These are phyloP conservation scores for Diarsia mendica DNA, from an alignment of 2,888 invertebrate species.

Conservation along the genomic window DNA sequence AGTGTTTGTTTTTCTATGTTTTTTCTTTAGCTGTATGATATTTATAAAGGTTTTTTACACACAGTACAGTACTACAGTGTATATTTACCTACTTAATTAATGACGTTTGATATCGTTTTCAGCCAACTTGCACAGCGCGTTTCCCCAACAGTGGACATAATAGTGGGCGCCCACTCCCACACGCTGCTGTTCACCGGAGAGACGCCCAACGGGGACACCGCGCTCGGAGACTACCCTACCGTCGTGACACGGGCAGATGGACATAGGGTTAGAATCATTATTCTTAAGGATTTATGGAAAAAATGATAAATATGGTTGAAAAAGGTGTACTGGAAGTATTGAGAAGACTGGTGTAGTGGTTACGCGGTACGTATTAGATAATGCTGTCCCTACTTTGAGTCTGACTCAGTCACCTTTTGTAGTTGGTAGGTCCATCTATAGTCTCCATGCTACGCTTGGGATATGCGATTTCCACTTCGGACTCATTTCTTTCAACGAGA, in stretches of 20 bases:
- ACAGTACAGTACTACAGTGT: background rate
- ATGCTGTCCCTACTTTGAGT: background rate
- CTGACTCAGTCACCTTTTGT: background rate
- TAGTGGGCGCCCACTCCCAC: conserved; percentile 96
- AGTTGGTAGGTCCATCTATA: background rate
- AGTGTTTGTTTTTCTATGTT: no score
- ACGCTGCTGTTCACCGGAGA: conserved; percentile 92
- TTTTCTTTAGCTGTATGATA: background rate
- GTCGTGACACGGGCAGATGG: conserved; percentile 90
- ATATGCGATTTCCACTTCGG: background rate
- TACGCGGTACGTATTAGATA: background rate
- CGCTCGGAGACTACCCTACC: conserved; percentile 93
- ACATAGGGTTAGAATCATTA: conserved; percentile 77
- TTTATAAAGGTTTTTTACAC: background rate
- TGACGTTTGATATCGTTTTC: background rate
- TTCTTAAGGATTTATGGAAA: background rate
- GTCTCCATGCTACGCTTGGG: background rate
- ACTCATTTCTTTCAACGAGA: background rate
- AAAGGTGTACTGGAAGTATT: background rate
- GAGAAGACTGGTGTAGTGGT: background rate
- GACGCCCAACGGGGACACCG: conserved; percentile 89
- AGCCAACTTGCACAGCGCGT: conserved; percentile 91
- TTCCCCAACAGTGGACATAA: conserved; percentile 93
- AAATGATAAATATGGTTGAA: background rate
- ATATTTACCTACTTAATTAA: background rate